Evolutionary conservation across 2,888 invertebrate genomes (phyloP).

Genomic region (Mesorhabditis spiculigera): DNA sequence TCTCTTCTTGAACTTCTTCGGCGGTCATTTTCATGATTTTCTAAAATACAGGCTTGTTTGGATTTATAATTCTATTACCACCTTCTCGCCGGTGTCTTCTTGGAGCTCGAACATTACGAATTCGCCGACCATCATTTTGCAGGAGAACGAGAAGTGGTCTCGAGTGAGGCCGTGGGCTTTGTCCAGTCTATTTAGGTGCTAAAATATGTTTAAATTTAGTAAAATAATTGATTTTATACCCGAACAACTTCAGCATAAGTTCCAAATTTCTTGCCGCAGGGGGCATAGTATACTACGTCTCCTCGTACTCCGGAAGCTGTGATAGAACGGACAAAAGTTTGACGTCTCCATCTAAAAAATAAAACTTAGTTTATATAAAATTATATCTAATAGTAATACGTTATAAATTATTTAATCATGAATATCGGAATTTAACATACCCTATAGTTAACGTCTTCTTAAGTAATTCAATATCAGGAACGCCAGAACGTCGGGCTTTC

Average conservation of each 20-base stretch:
- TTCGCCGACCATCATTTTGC: slow-evolving; percentile 82
- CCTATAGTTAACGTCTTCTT: not conserved
- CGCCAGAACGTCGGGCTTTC: not conserved
- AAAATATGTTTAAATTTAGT: slow-evolving; percentile 47
- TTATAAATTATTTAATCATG: no score
- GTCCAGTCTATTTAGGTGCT: slow-evolving; percentile 72
- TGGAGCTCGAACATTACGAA: slow-evolving; percentile 66
- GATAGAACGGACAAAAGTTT: slow-evolving; percentile 41
- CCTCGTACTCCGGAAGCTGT: slow-evolving; percentile 75
- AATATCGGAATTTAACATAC: not conserved
- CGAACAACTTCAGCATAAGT: slow-evolving; percentile 68
- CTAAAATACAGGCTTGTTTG: slow-evolving; percentile 15
- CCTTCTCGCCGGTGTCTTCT: slow-evolving; percentile 1
- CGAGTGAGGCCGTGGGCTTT: slow-evolving; percentile 68
- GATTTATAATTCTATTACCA: not conserved
- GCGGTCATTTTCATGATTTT: slow-evolving; percentile 71
- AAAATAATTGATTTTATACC: slow-evolving; percentile 55
- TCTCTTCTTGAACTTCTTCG: slow-evolving; percentile 76
- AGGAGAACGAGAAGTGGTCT: slow-evolving; percentile 88
- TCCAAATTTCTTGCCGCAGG: slow-evolving; percentile 69
- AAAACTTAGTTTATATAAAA: no score
- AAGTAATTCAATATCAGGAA: not conserved
- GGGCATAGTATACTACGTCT: slow-evolving; percentile 83
- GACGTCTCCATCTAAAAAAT: slow-evolving; percentile 38
- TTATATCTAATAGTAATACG: no score